These are phyloP conservation scores for Dryomyza anilis DNA, from an alignment of 2,888 invertebrate genomes.

Conservation along the genomic window DNA sequence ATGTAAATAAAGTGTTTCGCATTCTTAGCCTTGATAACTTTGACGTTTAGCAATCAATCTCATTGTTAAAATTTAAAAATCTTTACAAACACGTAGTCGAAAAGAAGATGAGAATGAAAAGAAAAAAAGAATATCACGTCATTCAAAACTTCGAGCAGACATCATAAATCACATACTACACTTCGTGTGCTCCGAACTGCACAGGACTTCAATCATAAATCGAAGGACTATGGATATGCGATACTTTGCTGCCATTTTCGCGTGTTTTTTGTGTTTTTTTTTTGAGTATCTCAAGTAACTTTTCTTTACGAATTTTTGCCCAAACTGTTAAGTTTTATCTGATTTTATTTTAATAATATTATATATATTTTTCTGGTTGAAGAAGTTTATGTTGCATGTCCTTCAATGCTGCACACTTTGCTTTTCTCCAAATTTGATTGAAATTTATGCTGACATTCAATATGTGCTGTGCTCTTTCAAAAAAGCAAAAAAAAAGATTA, in stretches of 20 bases:
- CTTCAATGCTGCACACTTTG: background rate
- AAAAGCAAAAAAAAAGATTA: background rate
- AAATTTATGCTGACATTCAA: conserved; percentile 22
- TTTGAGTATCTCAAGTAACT: background rate
- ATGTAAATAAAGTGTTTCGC: no score
- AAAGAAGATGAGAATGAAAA: background rate
- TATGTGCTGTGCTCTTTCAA: no score
- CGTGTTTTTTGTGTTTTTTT: background rate
- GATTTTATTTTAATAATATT: background rate
- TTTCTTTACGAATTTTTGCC: background rate
- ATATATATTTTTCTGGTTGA: background rate
- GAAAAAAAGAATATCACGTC: background rate
- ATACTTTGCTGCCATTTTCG: background rate
- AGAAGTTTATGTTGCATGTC: background rate
- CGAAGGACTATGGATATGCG: no score
- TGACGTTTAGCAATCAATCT: no score
- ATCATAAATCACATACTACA: background rate
- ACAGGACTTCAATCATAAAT: conserved; percentile 5
- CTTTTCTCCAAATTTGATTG: conserved; percentile 13
- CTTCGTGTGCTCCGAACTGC: background rate
- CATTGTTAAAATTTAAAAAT: no score
- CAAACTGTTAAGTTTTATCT: background rate
- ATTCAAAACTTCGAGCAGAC: background rate
- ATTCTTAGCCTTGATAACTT: no score
- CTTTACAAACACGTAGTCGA: no score